Evolutionary conservation across 2,797 vertebrate species (phyloP).

Genomic region (Erithacus rubecula): DNA sequence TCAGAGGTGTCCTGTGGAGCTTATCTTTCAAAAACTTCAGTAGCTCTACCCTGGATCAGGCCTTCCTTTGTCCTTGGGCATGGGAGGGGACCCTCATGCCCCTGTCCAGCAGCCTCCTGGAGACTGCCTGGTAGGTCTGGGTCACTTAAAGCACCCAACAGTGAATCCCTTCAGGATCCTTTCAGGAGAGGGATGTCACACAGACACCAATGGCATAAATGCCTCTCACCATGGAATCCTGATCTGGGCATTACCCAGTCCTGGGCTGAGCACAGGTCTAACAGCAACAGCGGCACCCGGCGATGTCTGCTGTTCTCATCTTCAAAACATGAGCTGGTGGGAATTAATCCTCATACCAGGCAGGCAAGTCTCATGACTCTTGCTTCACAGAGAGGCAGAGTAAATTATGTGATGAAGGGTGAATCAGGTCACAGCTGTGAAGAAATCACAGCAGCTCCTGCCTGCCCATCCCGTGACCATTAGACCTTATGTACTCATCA

Average conservation of each 20-base stretch:
- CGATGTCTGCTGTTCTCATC: not conserved
- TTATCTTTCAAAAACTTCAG: not conserved
- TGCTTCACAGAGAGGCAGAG: not conserved
- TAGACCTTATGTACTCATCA: constrained; percentile 15
- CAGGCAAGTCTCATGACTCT: not conserved
- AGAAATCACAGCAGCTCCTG: constrained; percentile 25
- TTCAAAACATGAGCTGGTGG: not conserved
- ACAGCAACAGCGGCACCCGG: not conserved
- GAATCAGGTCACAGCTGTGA: not conserved
- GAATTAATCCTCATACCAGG: constrained; percentile 15
- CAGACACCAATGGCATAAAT: not conserved
- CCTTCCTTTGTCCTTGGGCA: not conserved
- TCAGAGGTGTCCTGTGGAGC: not conserved
- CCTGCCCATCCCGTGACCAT: not conserved
- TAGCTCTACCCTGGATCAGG: not conserved
- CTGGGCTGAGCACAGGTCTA: not conserved
- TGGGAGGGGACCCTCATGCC: not conserved
- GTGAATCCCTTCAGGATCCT: not conserved
- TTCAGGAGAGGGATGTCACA: not conserved
- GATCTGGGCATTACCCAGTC: not conserved
- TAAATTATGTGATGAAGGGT: not conserved
- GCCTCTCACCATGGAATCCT: not conserved
- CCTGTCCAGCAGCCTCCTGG: accelerated
- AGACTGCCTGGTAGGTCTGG: not conserved
- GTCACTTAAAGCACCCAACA: not conserved